Evolutionary conservation across 2,113 vertebrate genomes (phyloP), one percentile per base, ranked within the genome.

Genomic region (Megaleporinus macrocephalus): DNA sequence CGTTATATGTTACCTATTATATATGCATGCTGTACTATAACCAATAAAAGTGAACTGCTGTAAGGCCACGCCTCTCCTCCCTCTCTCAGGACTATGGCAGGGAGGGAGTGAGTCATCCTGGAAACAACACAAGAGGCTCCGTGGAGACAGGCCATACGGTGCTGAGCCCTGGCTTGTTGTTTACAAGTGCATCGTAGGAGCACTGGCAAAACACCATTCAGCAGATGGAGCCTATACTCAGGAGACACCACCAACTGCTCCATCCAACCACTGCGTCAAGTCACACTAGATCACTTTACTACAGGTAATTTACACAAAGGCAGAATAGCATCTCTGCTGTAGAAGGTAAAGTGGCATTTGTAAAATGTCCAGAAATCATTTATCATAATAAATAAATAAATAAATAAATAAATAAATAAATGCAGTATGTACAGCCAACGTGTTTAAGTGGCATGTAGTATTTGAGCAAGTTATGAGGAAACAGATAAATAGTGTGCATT

Each of bases 151-250:
- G 24, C 70, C 84, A 85, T 75, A 79, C 5, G 16, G 27, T 59
- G 73, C 24, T 55, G 20, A 55, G 53, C 5, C 1, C 53, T 22
- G 2, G 53, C 44, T 33, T 47, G 59, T 49, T 73, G 84, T 70
- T 65, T 63, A 73, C n/a, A 33, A 41, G 14, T 20, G 44, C 76
- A 47, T 76, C 73, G n/a, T 29, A 12, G 51, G 76, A 51, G 51
- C 30, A 72, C 49, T 80, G 73, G 76, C 80, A 86, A 70, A 81
- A 71, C 73, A 80, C 69, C 18, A 68, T 27, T 27, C 26, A 80
- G 62, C 81, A 83, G 85, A 80, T 83, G 76, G 84, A 79, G 24
- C 77, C 26, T n/a, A 22, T 79, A 57, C 75, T 51, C 70, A 74
- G 49, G 77, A 65, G 57, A 76, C 63, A 0, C 44, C 7, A 27